phyloP scores from a whole-genome alignment of 2,113 vertebrate species.

The Eulemur rufifrons region DNA sequence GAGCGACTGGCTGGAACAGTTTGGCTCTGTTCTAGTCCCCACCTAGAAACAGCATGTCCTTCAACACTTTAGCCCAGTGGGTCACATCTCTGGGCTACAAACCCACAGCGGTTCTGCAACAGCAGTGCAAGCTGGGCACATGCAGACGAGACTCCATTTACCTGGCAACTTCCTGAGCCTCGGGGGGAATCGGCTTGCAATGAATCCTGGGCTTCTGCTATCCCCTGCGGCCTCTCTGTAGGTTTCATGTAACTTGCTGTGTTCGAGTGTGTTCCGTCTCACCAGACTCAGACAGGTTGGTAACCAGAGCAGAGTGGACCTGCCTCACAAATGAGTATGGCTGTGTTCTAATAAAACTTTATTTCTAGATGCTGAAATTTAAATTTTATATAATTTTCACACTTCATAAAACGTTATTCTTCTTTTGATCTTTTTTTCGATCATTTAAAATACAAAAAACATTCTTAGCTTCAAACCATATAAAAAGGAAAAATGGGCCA shows the following conservation, averaged over 20 bases:
- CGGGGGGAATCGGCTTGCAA: too few species aligned
- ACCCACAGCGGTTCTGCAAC: background rate
- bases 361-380: background rate
- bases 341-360: background rate
- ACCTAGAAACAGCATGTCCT: background rate
- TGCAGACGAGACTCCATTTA: background rate
- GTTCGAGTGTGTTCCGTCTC: background rate
- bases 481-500: background rate
- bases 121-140: background rate
- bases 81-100: background rate
- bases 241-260: background rate
- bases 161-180: background rate
- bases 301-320: background rate
- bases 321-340: background rate
- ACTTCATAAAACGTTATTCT: background rate
- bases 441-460: background rate
- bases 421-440: constrained; percentile 5
- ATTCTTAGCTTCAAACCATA: background rate
- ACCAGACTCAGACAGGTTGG: background rate
- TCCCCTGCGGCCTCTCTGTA: background rate
- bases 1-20: background rate
- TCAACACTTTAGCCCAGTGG: background rate
- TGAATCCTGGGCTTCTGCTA: background rate
- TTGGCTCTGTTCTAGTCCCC: background rate
- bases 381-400: background rate